These are phyloP conservation scores for Odobenus rosmarus DNA, from an alignment of 2,113 vertebrate genomes.

Conservation along the genomic window DNA sequence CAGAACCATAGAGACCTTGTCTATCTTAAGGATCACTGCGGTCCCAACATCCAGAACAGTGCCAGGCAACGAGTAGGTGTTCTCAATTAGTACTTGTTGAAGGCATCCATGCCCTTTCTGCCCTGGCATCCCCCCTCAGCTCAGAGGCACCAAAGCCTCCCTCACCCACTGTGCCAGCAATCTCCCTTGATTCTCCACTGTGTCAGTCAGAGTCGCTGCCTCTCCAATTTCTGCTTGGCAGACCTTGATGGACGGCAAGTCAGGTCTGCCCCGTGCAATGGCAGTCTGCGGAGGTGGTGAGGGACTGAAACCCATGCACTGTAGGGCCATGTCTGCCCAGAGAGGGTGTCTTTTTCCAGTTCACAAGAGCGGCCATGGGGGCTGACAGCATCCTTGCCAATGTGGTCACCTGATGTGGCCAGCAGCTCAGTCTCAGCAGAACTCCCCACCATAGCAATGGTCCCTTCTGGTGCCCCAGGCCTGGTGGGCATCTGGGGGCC, in stretches of 20 bases:
- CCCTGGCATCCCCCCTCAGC: neutral
- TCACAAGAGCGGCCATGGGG: neutral
- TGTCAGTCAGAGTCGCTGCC: neutral
- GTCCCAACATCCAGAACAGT: neutral
- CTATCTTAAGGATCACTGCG: neutral
- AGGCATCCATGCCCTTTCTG: neutral
- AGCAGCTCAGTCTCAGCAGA: neutral
- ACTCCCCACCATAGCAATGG: neutral
- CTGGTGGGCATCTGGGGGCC: too few relatives aligned
- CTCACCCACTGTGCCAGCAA: neutral
- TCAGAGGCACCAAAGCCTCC: neutral
- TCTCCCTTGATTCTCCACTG: neutral
- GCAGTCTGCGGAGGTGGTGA: neutral
- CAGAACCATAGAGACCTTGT: neutral
- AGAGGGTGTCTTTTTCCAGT: neutral
- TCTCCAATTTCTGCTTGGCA: neutral
- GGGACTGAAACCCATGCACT: neutral
- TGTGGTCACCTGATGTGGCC: neutral
- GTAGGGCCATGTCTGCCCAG: neutral
- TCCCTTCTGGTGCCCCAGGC: neutral
- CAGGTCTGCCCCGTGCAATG: neutral
- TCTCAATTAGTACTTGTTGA: neutral
- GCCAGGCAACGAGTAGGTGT: neutral
- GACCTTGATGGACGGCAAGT: neutral
- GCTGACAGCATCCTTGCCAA: neutral